Evolutionary conservation across 1,140 invertebrate species (phyloP).

Genomic region (Hyposmocoma kahamanoa): DNA sequence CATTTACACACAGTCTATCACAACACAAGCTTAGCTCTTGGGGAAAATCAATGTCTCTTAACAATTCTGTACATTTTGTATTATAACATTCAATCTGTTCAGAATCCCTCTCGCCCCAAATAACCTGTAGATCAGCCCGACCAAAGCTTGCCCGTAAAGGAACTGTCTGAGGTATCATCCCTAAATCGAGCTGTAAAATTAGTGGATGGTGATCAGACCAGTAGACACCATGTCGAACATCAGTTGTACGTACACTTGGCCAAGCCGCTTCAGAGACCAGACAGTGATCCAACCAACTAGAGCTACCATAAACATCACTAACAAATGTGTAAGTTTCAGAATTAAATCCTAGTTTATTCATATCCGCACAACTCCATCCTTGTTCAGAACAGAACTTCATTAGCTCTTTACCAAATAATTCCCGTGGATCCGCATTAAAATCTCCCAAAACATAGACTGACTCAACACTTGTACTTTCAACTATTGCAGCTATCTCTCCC

Average conservation of each 20-base stretch:
- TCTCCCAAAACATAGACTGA: neutral
- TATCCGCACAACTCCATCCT: neutral
- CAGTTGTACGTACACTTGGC: too few relatives aligned
- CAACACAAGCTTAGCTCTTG: neutral
- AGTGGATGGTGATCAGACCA: neutral
- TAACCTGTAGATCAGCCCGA: neutral
- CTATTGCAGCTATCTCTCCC: neutral
- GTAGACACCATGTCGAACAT: neutral
- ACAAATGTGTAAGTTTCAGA: conserved; percentile 1
- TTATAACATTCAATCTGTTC: neutral
- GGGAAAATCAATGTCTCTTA: conserved; percentile 3
- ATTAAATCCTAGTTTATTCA: neutral
- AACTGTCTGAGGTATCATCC: neutral
- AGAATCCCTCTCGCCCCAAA: neutral
- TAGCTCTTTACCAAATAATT: neutral
- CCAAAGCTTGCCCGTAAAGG: neutral
- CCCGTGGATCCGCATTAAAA: neutral
- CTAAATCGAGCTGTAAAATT: neutral
- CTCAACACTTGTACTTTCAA: neutral
- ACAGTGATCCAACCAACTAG: neutral
- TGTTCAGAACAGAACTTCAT: neutral
- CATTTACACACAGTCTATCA: neutral
- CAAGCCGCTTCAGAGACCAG: neutral
- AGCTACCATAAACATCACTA: neutral
- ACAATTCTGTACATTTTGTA: neutral